Evolutionary conservation across 53 echinoderm and acorn worm species (phyloP).

Genomic region (Pentamera pediparva): DNA sequence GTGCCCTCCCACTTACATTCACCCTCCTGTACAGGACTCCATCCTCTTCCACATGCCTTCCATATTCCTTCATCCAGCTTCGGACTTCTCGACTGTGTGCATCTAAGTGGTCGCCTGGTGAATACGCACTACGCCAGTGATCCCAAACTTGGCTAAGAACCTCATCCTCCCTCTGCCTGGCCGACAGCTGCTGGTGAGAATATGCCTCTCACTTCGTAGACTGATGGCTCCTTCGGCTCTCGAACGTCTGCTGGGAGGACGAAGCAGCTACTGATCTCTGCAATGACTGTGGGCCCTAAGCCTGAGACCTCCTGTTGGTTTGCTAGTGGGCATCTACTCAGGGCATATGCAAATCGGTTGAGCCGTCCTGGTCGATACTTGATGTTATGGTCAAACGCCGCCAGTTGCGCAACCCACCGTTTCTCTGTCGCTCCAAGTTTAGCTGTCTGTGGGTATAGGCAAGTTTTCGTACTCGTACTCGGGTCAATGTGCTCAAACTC

Average conservation of each 20-base stretch:
- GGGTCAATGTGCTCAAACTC: no score
- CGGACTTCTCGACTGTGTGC: background rate
- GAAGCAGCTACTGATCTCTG: no score
- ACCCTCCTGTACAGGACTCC: conserved; percentile 40
- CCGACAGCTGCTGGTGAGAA: conserved; percentile 23
- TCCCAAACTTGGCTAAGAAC: conserved; percentile 24
- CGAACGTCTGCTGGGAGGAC: background rate
- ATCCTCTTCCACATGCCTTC: conserved; percentile 8
- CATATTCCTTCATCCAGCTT: conserved; percentile 32
- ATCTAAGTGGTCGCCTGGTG: conserved; percentile 9
- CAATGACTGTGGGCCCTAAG: no score
- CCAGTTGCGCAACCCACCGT: no score
- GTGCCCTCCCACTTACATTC: background rate
- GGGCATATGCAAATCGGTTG: no score
- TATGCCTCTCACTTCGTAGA: background rate
- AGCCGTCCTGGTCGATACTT: no score
- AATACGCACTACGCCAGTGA: conserved; percentile 26
- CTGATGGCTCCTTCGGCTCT: background rate
- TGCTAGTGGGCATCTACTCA: no score
- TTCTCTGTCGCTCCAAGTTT: no score
- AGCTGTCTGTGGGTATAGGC: no score
- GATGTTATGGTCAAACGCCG: no score
- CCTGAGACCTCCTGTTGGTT: no score
- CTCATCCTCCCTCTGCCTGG: conserved; percentile 43
- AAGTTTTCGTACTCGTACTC: no score